These are phyloP conservation scores for Gobius niger DNA, from an alignment of 2,113 vertebrate genomes.

Conservation along the genomic window DNA sequence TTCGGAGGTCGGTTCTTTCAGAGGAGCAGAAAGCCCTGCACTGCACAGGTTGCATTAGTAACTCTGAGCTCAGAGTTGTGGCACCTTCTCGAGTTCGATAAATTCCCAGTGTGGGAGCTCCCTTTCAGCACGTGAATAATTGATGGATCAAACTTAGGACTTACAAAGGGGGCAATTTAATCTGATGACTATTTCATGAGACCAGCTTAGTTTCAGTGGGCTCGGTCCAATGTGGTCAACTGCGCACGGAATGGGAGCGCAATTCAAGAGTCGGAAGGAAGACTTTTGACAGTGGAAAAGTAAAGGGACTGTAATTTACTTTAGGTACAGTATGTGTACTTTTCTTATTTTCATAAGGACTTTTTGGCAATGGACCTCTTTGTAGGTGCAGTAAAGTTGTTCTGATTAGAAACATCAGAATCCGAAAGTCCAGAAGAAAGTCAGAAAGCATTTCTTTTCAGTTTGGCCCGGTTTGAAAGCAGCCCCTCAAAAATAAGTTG, in stretches of 20 bases:
- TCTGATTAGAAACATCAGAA: no score
- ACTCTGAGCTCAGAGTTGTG: slow-evolving; percentile 54
- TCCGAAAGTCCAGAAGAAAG: no score
- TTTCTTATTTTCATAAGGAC: no score
- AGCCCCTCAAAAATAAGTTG: no score
- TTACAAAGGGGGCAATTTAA: slow-evolving; percentile 76
- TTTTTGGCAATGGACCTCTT: no score
- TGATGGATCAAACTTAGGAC: slow-evolving; percentile 69
- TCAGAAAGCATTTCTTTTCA: no score
- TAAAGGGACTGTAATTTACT: no score
- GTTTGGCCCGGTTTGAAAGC: no score
- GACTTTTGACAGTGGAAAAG: background rate
- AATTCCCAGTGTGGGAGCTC: slow-evolving; percentile 65
- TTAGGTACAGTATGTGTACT: no score
- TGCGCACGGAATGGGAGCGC: slow-evolving; percentile 38
- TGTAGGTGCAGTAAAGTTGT: no score
- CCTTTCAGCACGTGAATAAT: slow-evolving; percentile 74
- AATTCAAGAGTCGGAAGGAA: slow-evolving; percentile 39
- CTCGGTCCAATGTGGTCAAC: slow-evolving; percentile 47
- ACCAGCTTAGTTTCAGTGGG: slow-evolving; percentile 55
- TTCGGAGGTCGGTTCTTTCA: background rate
- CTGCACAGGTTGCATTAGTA: slow-evolving; percentile 44
- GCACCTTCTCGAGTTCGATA: slow-evolving; percentile 62
- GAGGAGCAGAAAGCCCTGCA: slow-evolving; percentile 28
- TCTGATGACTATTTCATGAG: slow-evolving; percentile 75